Evolutionary conservation across 2,888 invertebrate species (phyloP).

Genomic region (Lycocerus yunnanus): DNA sequence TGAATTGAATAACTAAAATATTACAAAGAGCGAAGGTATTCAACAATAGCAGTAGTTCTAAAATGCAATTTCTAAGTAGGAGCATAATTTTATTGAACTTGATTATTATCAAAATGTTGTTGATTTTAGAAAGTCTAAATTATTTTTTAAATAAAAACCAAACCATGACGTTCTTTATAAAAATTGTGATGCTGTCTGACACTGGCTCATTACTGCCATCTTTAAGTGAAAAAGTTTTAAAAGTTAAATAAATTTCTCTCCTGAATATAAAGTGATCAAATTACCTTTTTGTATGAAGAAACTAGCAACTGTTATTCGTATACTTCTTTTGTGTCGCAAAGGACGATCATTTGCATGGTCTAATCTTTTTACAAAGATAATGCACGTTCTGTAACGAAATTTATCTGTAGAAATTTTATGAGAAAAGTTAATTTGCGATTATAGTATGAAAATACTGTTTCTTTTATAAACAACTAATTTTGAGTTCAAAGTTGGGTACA

Average conservation of each 20-base stretch:
- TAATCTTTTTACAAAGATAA: background rate
- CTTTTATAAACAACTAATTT: background rate
- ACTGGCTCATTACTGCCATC: background rate
- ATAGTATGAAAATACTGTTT: background rate
- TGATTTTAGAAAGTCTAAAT: background rate
- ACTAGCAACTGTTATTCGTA: background rate
- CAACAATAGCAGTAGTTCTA: background rate
- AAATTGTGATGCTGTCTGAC: background rate
- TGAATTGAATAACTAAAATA: background rate
- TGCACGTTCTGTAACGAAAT: background rate
- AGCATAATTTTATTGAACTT: too few relatives aligned
- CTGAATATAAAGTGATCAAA: background rate
- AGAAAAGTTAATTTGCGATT: background rate
- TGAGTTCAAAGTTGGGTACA: background rate
- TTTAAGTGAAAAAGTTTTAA: background rate
- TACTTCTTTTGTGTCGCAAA: background rate
- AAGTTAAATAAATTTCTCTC: background rate
- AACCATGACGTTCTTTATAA: background rate
- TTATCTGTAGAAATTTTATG: background rate
- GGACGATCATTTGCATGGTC: background rate
- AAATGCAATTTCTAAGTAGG: background rate
- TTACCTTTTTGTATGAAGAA: background rate
- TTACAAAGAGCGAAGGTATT: background rate
- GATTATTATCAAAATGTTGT: too few relatives aligned
- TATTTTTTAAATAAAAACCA: too few relatives aligned